Evolutionary conservation across 2,113 vertebrate genomes (phyloP).

Genomic region (Typhlomys cinereus): DNA sequence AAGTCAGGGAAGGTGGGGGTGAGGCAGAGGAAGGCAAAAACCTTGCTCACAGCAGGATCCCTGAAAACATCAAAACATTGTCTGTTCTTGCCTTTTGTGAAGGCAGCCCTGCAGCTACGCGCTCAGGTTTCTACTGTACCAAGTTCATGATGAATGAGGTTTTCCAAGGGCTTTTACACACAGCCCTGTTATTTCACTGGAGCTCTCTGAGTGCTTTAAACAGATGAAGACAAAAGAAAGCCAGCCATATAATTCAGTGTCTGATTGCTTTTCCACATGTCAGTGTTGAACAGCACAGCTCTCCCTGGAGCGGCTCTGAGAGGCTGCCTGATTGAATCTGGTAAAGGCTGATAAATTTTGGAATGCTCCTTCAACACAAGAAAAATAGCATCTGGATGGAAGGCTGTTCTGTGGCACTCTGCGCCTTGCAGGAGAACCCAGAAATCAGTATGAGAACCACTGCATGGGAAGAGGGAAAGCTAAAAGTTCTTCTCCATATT

Average conservation of each 20-base stretch:
- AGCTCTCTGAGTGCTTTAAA: constrained; percentile 68
- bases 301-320: constrained; percentile 71
- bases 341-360: constrained; percentile 65
- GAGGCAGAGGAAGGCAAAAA: background rate
- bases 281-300: constrained; percentile 77
- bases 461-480: background rate
- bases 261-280: constrained; percentile 86
- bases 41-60: constrained; percentile 54
- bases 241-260: constrained; percentile 84
- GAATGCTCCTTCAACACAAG: constrained; percentile 71
- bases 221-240: constrained; percentile 83
- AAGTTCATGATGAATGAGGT: constrained; percentile 75
- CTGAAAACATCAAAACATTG: constrained; percentile 67
- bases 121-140: constrained; percentile 56
- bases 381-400: constrained; percentile 69
- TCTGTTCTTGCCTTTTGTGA: constrained; percentile 61
- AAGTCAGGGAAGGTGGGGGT: background rate
- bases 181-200: constrained; percentile 66
- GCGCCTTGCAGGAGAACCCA: constrained; percentile 38
- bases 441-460: constrained; percentile 4
- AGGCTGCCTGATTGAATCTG: constrained; percentile 65
- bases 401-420: constrained; percentile 4
- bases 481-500: background rate
- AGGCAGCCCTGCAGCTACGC: constrained; percentile 64
- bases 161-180: constrained; percentile 72